These are phyloP conservation scores for Chrysocyon brachyurus DNA, from an alignment of 2,797 vertebrate species.

Conservation along the genomic window DNA sequence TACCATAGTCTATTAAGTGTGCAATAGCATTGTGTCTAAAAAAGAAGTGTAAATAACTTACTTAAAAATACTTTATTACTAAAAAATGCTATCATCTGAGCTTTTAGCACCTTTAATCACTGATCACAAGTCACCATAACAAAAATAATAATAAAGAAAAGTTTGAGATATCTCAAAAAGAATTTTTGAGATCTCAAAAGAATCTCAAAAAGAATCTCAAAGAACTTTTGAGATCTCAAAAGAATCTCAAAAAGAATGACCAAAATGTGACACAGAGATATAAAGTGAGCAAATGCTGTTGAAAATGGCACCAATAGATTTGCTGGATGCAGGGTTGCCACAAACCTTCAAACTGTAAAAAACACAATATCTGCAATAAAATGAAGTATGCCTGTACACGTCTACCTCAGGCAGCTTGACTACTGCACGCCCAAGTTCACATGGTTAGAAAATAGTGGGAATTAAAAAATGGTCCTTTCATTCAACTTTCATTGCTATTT, in stretches of 20 bases:
- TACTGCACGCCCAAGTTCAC: background rate
- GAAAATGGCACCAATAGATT: background rate
- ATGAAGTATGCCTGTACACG: background rate
- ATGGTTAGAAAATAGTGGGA: background rate
- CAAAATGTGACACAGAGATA: background rate
- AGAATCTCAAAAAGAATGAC: background rate
- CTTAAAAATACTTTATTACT: background rate
- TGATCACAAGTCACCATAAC: background rate
- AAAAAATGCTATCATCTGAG: background rate
- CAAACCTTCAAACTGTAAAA: background rate
- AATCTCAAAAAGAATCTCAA: too few species aligned
- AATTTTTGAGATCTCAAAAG: too few species aligned
- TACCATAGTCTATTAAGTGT: background rate
- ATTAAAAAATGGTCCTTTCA: background rate
- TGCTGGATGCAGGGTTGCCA: background rate
- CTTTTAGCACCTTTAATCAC: background rate
- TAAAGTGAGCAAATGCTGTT: background rate
- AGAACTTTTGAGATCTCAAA: too few species aligned
- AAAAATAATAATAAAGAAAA: background rate
- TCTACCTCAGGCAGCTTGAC: background rate
- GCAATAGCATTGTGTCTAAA: background rate
- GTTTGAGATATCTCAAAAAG: background rate
- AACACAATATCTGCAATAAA: background rate
- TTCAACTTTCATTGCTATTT: background rate
- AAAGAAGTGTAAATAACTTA: background rate